phyloP scores from a whole-genome alignment of 1,140 invertebrate species.

The Wasmannia auropunctata region DNA sequence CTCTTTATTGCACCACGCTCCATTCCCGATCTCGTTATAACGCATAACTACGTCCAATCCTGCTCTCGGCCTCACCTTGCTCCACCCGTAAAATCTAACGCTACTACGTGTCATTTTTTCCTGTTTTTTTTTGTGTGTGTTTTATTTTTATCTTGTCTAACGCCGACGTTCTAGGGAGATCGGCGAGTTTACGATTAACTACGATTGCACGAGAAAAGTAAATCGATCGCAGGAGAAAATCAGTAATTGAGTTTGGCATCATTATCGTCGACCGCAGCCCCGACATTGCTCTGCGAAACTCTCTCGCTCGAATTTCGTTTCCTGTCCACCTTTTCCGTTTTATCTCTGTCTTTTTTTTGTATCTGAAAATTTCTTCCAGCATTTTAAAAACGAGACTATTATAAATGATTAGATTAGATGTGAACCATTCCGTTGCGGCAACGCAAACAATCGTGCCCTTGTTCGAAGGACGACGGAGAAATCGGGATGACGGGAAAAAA shows the following conservation, averaged over 20 bases:
- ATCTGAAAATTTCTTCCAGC: background rate
- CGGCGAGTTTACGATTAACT: conserved; percentile 25
- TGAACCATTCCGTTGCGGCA: background rate
- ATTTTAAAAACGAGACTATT: conserved; percentile 26
- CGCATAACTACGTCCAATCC: background rate
- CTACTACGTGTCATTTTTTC: conserved; percentile 1
- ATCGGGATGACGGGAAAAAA: conserved; percentile 1
- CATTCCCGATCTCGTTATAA: background rate
- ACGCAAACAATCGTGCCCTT: background rate
- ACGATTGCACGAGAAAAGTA: conserved; percentile 36
- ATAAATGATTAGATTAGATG: conserved; percentile 25
- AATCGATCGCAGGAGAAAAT: conserved; percentile 22
- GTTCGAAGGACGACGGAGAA: background rate
- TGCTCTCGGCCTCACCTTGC: background rate
- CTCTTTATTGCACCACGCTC: background rate
- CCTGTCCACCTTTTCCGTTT: no score
- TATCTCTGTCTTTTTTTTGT: background rate
- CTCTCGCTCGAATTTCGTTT: background rate
- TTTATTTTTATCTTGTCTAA: conserved; percentile 20
- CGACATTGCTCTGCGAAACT: background rate
- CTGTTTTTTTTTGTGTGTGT: background rate
- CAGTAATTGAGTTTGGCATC: conserved; percentile 11
- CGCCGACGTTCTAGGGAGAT: conserved; percentile 8
- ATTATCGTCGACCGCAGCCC: background rate
- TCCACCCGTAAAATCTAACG: conserved; percentile 3